Evolutionary conservation across 2,888 invertebrate genomes (phyloP).

Genomic region (Orgyia antiqua): DNA sequence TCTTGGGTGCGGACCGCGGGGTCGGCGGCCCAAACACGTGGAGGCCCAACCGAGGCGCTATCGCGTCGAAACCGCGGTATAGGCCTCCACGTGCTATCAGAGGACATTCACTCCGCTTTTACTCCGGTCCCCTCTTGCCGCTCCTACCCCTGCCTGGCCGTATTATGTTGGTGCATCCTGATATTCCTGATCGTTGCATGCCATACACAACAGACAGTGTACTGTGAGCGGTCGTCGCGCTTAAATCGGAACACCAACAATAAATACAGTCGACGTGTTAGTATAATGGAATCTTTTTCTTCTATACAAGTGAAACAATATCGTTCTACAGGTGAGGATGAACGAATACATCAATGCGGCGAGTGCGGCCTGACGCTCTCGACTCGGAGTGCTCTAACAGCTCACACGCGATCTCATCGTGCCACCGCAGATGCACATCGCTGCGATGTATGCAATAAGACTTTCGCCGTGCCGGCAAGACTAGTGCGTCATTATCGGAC

Average conservation of each 20-base stretch:
- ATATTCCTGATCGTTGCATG: slow-evolving; percentile 69
- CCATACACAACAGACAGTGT: slow-evolving; percentile 65
- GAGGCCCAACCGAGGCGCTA: slow-evolving; percentile 69
- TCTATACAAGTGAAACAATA: slow-evolving; percentile 41
- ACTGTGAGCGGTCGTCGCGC: slow-evolving; percentile 59
- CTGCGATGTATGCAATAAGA: slow-evolving; percentile 93
- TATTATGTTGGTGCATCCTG: slow-evolving; percentile 65
- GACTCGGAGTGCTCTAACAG: slow-evolving; percentile 86
- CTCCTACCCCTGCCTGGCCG: slow-evolving; percentile 45
- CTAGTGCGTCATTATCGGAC: slow-evolving; percentile 91
- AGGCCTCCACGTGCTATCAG: slow-evolving; percentile 72
- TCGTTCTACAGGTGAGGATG: slow-evolving; percentile 68
- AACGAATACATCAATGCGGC: slow-evolving; percentile 78
- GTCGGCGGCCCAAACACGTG: slow-evolving; percentile 70
- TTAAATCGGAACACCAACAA: slow-evolving; percentile 24
- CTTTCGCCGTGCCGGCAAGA: slow-evolving; percentile 93
- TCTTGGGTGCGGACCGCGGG: slow-evolving; percentile 43
- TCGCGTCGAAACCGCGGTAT: slow-evolving; percentile 60
- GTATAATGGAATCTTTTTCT: slow-evolving; percentile 38
- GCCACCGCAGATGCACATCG: slow-evolving; percentile 85
- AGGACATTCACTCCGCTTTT: slow-evolving; percentile 54
- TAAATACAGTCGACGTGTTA: slow-evolving; percentile 16
- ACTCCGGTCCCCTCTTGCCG: slow-evolving; percentile 41
- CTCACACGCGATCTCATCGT: slow-evolving; percentile 78
- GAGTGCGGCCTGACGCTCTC: slow-evolving; percentile 86